phyloP scores from a whole-genome alignment of 2,797 vertebrate species.

The Eptatretus atami region DNA sequence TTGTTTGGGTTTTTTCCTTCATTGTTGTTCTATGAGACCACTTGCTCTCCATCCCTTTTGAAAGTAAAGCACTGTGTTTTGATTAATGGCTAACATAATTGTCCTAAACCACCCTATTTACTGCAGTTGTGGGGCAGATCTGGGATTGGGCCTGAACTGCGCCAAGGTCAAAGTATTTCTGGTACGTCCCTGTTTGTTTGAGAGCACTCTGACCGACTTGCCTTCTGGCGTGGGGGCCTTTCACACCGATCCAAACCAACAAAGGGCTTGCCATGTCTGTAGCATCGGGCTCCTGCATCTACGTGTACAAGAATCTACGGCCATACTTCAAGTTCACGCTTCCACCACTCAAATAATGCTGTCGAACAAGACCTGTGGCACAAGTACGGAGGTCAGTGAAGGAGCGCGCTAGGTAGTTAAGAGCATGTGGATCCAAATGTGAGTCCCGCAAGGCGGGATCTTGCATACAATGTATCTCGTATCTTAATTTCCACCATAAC shows the following conservation, averaged over 20 bases:
- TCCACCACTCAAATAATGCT: constrained; percentile 27
- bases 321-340: constrained; percentile 63
- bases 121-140: constrained; percentile 32
- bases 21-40: no score
- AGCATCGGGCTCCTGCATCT: constrained; percentile 46
- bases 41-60: no score
- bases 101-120: neutral
- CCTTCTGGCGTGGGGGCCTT: constrained; percentile 32
- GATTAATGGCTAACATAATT: no score
- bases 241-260: constrained; percentile 44
- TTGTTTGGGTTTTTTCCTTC: no score
- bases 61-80: no score
- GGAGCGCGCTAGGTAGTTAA: no score
- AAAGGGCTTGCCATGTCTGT: constrained; percentile 37
- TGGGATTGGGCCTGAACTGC: constrained; percentile 23
- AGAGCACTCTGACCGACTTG: constrained; percentile 34
- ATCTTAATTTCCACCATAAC: no score
- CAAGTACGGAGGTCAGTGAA: constrained; percentile 28
- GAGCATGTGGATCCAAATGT: no score
- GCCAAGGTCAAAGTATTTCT: constrained; percentile 46
- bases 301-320: constrained; percentile 53
- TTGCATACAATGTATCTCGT: no score
- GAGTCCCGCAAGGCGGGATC: no score
- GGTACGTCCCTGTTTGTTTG: constrained; percentile 29
- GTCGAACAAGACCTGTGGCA: constrained; percentile 48